These are phyloP conservation scores for Laothoe populi DNA, from an alignment of 2,888 invertebrate genomes.

Conservation along the genomic window DNA sequence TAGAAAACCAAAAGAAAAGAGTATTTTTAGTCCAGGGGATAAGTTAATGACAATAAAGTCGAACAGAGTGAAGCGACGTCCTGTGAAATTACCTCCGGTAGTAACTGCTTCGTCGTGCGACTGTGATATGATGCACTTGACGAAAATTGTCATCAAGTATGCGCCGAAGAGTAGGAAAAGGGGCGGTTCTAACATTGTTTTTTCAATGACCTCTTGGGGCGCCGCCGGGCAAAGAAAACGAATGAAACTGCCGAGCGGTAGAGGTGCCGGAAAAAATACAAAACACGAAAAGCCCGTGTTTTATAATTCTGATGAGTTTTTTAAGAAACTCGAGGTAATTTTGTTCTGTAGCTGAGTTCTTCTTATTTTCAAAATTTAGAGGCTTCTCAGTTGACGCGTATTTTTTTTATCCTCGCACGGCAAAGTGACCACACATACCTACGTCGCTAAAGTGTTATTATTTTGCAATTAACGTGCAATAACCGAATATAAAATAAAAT, in stretches of 20 bases:
- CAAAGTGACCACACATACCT: too few species aligned
- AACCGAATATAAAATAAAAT: too few species aligned
- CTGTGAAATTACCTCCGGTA: conserved; percentile 51
- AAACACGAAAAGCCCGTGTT: conserved; percentile 53
- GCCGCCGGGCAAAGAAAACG: conserved; percentile 64
- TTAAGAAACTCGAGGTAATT: conserved; percentile 75
- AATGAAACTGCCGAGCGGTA: conserved; percentile 64
- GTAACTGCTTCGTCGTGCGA: conserved; percentile 56
- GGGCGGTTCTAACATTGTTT: conserved; percentile 63
- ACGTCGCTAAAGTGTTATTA: too few species aligned
- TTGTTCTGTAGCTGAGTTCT: neutral
- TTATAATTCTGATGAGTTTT: conserved; percentile 69
- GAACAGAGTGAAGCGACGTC: conserved; percentile 50
- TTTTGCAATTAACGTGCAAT: too few species aligned
- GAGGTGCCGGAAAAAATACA: conserved; percentile 52
- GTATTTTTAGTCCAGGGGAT: conserved; percentile 57
- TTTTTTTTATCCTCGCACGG: too few species aligned
- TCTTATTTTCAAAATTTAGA: neutral
- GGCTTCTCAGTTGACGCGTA: too few species aligned
- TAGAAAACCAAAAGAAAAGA: conserved; percentile 53
- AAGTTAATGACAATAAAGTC: conserved; percentile 54
- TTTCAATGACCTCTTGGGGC: conserved; percentile 68
- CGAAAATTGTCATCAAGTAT: conserved; percentile 66
- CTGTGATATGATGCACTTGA: conserved; percentile 69
- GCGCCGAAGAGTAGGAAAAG: conserved; percentile 67